Base-by-base conservation (phyloP, 2,797 vertebrate species). In the Thamnophis elegans region DNA sequence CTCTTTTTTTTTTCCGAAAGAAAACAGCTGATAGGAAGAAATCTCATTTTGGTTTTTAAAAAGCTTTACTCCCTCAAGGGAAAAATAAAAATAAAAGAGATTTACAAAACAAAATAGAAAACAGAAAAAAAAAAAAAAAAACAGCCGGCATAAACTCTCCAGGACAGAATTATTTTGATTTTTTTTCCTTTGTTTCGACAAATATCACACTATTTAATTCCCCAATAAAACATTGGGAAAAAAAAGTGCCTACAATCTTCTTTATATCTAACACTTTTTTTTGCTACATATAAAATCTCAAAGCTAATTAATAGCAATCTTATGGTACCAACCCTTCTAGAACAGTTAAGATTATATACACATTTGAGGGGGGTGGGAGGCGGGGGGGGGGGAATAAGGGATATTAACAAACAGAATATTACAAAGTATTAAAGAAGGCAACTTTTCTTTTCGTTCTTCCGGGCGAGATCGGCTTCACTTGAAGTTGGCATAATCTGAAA, bases 401-500 rank as follows among this genome's bases (percentile, higher is more conserved):
- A 98, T 99, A 99, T 99, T 98, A 99, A 99, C 98, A 99, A 98
- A 98, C 98, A 97, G 98, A 98, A 99, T 99, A 98, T 99, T 99
- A 99, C 98, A 99, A 99, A 99, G 99, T 99, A 98, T 99, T 99
- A 98, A 98, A 98, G 98, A 98, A 99, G 98, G 99, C 99, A 98
- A 98, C 98, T 98, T 97, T 98, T 97, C 42, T 42, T 97, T 97
- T 97, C 97, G 96, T 93, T 58, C 65, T 73, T 36, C 65, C 7
- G 32, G 95, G 96, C 55, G 95, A 96, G 95, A 56, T 36, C 87
- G 82, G 87, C 95, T 92, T 97, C 96, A 99, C 97, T 99, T 99
- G 98, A 99, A 99, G 98, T 99, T 99, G 98, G 99, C 99, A 93
- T 99, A 99, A 97, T 99, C 99, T 95, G 99, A 99, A 97, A 99